A percentile compares a stretch with the other conserved stretches of the same genome.
These are phyloP conservation scores for Silurus asotus DNA, from an alignment of 2,113 vertebrate species.

Conservation along the genomic window DNA sequence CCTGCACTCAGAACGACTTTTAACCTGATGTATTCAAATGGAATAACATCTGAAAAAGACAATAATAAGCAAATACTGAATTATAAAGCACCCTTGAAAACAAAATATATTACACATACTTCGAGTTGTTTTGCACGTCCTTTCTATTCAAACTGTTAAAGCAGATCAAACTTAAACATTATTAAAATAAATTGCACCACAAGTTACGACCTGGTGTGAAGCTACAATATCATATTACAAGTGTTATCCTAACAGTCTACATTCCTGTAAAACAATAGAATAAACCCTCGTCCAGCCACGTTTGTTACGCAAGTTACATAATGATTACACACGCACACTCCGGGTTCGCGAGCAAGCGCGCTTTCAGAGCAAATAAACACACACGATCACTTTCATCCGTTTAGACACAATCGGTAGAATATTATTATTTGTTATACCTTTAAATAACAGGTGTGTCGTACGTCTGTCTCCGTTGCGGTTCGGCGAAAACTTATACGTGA, in stretches of 20 bases:
- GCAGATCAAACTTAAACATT: neutral
- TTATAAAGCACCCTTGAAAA: neutral
- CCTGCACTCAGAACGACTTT: neutral
- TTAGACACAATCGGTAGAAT: neutral
- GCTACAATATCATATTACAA: neutral
- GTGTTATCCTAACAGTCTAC: neutral
- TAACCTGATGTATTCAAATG: neutral
- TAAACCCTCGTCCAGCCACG: neutral
- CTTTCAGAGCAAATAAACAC: neutral
- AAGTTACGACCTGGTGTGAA: too few relatives aligned
- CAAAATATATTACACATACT: neutral
- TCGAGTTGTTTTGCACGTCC: neutral
- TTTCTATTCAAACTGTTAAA: neutral
- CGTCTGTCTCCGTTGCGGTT: too few relatives aligned
- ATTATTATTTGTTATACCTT: neutral
- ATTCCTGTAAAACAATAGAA: neutral
- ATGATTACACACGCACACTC: neutral
- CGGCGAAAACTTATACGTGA: too few relatives aligned
- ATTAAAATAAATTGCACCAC: too few relatives aligned
- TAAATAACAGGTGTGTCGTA: neutral
- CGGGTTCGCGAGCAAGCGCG: neutral
- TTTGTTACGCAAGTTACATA: neutral
- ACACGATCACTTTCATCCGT: neutral
- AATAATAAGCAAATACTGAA: neutral
- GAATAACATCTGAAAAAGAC: neutral